Evolutionary conservation across 2,113 vertebrate species (phyloP), one percentile per base, ranked within the genome.

Genomic region (Amphilophus citrinellus): DNA sequence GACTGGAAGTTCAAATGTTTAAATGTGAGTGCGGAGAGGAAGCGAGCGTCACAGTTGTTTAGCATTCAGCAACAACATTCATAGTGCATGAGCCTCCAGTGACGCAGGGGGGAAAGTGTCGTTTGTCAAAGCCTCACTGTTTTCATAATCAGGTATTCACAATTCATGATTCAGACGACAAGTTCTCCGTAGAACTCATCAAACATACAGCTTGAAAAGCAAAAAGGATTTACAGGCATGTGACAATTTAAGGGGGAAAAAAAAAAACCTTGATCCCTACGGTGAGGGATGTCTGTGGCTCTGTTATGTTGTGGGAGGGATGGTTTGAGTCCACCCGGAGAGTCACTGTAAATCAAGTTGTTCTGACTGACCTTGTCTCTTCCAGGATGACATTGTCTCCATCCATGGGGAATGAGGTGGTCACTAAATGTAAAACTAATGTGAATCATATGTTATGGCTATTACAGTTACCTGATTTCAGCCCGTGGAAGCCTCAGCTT

Each of bases 1-100:
- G 76, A 22, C 37, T 4, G 2, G 10, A 47, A 63, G 76, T 58
- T 79, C 37, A 75, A 53, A 62, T 44, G 73, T 86, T 82, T 20
- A 82, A 20, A 50, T 50, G n/a, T 27, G 8, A 42, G 27, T 8
- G 44, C 10, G 15, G 35, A 61, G 50, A 13, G 14, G 50, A 63
- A 24, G 27, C 10, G 3, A 76, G 15, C 9, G 11, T 58, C 24
- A 17, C 3, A 10, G 2, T 3, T 37, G 65, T 62, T 61, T 8
- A 44, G n/a, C 4, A 13, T 32, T 79, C 10, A 58, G 24, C 63
- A 73, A n/a, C 63, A 63, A 63, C 77, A 32, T 24, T 77, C 9
- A 61, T 1, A 50, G 11, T 6, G 1, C 56, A 17, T 10, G 57
- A 71, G 39, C 35, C 24, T 5, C 20, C 20, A n/a, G 6, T 27